phyloP scores from a whole-genome alignment of 2,888 invertebrate species.

The Eristalinus sepulchralis region DNA sequence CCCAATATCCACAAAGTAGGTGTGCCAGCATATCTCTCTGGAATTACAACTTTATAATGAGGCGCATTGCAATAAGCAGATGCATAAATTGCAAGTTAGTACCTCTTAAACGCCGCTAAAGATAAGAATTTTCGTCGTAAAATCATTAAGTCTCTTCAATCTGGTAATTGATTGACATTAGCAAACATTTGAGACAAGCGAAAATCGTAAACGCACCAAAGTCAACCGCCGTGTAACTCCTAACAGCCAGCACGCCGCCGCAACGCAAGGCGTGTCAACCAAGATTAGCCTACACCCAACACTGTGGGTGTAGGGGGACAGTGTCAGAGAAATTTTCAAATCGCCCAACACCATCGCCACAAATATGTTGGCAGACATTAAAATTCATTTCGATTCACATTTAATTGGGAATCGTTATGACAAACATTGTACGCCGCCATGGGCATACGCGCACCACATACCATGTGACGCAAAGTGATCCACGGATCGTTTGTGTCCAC shows the following conservation, averaged over 20 bases:
- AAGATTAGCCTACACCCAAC: neutral
- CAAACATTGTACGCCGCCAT: constrained; percentile 9
- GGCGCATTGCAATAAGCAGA: neutral
- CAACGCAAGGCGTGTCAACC: neutral
- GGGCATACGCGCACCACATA: constrained; percentile 6
- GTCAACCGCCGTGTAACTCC: neutral
- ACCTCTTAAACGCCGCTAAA: neutral
- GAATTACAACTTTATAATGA: neutral
- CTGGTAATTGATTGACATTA: neutral
- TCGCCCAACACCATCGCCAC: neutral
- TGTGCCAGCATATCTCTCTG: neutral
- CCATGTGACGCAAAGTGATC: constrained; percentile 50
- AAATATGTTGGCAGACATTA: constrained; percentile 6
- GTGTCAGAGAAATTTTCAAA: neutral
- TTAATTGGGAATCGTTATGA: constrained; percentile 53
- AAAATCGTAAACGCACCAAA: neutral
- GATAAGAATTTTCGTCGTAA: neutral
- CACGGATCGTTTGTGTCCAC: constrained; percentile 38
- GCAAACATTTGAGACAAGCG: neutral
- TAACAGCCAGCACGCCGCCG: neutral
- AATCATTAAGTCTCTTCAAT: neutral
- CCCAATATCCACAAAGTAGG: neutral
- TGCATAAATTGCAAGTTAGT: neutral
- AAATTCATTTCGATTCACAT: constrained; percentile 23
- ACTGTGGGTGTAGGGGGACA: neutral